These are phyloP conservation scores for Heliconius charithonia DNA, from an alignment of 2,888 invertebrate genomes.

Conservation along the genomic window DNA sequence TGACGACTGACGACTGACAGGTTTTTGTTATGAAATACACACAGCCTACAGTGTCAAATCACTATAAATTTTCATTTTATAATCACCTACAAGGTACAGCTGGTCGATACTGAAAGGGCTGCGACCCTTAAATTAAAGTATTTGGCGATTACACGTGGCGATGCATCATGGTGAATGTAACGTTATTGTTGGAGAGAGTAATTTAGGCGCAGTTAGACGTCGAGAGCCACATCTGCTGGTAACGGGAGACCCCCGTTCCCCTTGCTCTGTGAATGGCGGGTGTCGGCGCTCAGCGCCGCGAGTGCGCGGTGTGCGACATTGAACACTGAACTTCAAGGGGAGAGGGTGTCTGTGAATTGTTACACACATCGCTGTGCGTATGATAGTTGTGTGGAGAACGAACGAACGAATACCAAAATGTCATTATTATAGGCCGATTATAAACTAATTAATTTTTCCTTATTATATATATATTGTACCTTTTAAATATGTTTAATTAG, in stretches of 20 bases:
- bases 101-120: conserved; percentile 1
- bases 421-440: not conserved
- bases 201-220: not conserved
- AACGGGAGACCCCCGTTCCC: not conserved
- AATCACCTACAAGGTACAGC: not conserved
- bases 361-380: not conserved
- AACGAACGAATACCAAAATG: not conserved
- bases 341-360: not conserved
- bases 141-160: not conserved
- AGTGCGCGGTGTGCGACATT: not conserved
- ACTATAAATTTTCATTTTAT: conserved; percentile 19
- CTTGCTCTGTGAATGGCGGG: not conserved
- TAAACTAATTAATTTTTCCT: not conserved
- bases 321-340: not conserved
- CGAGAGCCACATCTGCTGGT: not conserved
- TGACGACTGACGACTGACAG: not conserved
- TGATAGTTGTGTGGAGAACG: not conserved
- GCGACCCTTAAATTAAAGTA: not conserved
- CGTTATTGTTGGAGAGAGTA: not conserved
- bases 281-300: not conserved
- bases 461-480: not conserved
- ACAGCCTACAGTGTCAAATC: not conserved
- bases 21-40: conserved; percentile 10
- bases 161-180: not conserved
- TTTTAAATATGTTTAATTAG: conserved; percentile 4